Evolutionary conservation across 2,797 vertebrate species (phyloP).

Genomic region (Setipinna tenuifilis): DNA sequence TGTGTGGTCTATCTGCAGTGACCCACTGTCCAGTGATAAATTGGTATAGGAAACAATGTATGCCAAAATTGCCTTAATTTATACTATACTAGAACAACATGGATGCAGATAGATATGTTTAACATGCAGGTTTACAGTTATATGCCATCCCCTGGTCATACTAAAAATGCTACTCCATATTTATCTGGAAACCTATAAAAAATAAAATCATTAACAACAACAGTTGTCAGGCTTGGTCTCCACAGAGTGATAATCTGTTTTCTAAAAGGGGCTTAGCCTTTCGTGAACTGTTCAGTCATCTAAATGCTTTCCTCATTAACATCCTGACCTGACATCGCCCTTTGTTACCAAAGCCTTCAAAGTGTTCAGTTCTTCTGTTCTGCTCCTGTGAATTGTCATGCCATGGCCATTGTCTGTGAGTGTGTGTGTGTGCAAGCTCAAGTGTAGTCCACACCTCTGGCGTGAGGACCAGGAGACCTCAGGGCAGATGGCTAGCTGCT

Average conservation of each 20-base stretch:
- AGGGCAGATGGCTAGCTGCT: not conserved
- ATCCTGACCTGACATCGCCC: not conserved
- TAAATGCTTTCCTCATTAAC: not conserved
- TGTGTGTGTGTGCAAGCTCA: not conserved
- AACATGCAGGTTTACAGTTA: too few relatives aligned
- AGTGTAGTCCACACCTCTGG: not conserved
- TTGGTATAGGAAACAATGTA: too few relatives aligned
- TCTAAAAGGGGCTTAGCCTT: slow-evolving; percentile 6
- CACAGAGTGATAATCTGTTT: not conserved
- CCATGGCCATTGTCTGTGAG: not conserved
- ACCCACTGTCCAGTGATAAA: too few relatives aligned
- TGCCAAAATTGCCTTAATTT: too few relatives aligned
- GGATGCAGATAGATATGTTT: too few relatives aligned
- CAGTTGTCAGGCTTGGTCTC: not conserved
- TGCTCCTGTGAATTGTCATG: not conserved
- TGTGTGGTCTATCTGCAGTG: too few relatives aligned
- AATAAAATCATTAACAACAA: not conserved
- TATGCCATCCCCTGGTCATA: too few relatives aligned
- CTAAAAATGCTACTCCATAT: too few relatives aligned
- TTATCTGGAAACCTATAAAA: too few relatives aligned
- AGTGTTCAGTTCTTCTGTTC: not conserved
- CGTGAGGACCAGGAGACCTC: not conserved
- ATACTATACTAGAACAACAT: too few relatives aligned
- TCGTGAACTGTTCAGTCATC: not conserved
- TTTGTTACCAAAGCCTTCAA: slow-evolving; percentile 2